These are phyloP conservation scores for Poecilus cupreus DNA, from an alignment of 2,888 invertebrate species.

Conservation along the genomic window DNA sequence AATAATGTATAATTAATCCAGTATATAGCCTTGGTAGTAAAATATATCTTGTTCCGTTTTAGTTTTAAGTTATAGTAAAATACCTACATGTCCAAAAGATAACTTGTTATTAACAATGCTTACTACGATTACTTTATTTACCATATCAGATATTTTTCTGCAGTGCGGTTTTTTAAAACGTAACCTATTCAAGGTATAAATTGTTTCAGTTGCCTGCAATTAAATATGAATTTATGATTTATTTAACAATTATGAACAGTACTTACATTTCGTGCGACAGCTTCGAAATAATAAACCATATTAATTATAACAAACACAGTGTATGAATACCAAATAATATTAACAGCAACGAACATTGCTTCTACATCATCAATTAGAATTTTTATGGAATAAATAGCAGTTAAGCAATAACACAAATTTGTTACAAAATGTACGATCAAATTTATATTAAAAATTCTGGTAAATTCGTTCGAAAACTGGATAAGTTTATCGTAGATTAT, in stretches of 20 bases:
- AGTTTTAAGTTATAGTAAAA: neutral
- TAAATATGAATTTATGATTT: too few relatives aligned
- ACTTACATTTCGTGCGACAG: too few relatives aligned
- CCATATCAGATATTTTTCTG: too few relatives aligned
- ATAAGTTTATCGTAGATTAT: too few relatives aligned
- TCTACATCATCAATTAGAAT: neutral
- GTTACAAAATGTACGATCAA: neutral
- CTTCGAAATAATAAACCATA: too few relatives aligned
- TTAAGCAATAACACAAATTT: neutral
- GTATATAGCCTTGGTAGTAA: conserved; percentile 1
- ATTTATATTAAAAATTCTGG: neutral
- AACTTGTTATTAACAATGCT: neutral
- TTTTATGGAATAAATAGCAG: neutral
- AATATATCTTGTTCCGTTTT: neutral
- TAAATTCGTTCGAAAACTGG: neutral
- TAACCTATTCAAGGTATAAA: neutral
- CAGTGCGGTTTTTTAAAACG: neutral
- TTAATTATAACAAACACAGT: neutral
- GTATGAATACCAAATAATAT: neutral
- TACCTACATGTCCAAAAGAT: conserved; percentile 3
- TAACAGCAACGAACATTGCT: neutral
- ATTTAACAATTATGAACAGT: neutral
- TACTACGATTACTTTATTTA: neutral
- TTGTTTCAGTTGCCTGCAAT: conserved; percentile 24
- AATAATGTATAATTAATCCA: conserved; percentile 1